Conservation (phyloP, 1,140 invertebrate species). For the Pseudomyrmex sp. region DNA sequence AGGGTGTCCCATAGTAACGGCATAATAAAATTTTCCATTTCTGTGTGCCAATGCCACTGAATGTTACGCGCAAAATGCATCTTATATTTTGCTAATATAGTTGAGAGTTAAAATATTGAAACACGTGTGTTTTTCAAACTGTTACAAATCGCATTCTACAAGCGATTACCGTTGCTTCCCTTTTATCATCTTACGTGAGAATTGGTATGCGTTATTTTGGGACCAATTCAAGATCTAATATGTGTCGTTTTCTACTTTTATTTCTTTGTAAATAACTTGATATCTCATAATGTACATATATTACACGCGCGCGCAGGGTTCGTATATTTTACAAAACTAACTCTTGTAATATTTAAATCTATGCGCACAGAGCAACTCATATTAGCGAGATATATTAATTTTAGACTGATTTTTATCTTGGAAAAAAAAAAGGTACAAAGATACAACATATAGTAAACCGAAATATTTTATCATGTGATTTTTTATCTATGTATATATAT, state of each 20-base stretch:
- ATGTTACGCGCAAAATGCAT: slow-evolving; percentile 3
- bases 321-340: slow-evolving; percentile 29
- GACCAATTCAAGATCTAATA: slow-evolving; percentile 32
- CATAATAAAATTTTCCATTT: slow-evolving; percentile 37
- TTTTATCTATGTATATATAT: slow-evolving; percentile 34
- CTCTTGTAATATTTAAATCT: slow-evolving; percentile 10
- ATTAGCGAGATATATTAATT: neutral
- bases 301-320: neutral
- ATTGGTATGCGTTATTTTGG: slow-evolving; percentile 47
- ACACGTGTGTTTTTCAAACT: neutral
- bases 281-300: neutral
- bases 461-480: slow-evolving; percentile 32
- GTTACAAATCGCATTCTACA: neutral
- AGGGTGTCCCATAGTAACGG: slow-evolving; percentile 34
- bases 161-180: neutral
- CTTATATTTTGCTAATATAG: neutral
- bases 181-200: neutral
- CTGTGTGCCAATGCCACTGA: slow-evolving; percentile 46
- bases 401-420: slow-evolving; percentile 6
- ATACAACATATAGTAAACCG: slow-evolving; percentile 29
- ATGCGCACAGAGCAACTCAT: neutral
- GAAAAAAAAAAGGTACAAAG: slow-evolving; percentile 19
- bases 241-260: slow-evolving; percentile 9
- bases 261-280: slow-evolving; percentile 43
- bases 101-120: neutral